Base-by-base conservation (phyloP, 2,888 invertebrate genomes). In the Catocala nupta region DNA sequence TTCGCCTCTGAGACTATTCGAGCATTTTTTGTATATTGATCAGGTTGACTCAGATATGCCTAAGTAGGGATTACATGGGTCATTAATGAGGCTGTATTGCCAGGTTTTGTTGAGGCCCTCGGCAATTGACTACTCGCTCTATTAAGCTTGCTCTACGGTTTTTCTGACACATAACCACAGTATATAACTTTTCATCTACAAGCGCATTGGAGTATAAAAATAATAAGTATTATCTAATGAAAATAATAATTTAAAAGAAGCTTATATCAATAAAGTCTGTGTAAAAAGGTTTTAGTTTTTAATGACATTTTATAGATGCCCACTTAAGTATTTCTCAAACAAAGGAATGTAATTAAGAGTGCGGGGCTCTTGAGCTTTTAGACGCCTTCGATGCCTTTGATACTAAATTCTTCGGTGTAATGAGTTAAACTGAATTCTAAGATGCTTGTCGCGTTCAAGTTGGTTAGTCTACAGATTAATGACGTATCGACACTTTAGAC, bases 331-430 rank as follows among this genome's bases (percentile, higher is more conserved):
- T 62, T 64, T 57, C 25, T 51, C 51, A 56, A 59, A 75, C 68
- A 77, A 76, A 64, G 74, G 77, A 77, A 77, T 77, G 67, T 70
- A 77, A 77, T 77, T 72, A 77, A 70, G 58, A 65, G 50, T 50
- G 55, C 63, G 25, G 36, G 50, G 48, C 55, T 59, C 55, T 68
- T 50, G 66, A 63, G 58, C 64, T 73, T 68, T 51, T 65, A 76
- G 71, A 73, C 65, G 65, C 55, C 60, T 57, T 63, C 69, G 70
- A 68, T 70, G 61, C 58, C 66, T 68, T 72, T 74, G 67, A 65
- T 70, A 73, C 70, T 64, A 57, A 74, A 78, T 70, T 74, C 74
- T 65, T 55, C 49, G 43, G 49, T 62, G 16, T 69, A 70, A 68
- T 64, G 62, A 69, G 69, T 69, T 64, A 12, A 25, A 64, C 25